Evolutionary conservation across 1,140 invertebrate genomes (phyloP).

Genomic region (Laupala kohalensis): DNA sequence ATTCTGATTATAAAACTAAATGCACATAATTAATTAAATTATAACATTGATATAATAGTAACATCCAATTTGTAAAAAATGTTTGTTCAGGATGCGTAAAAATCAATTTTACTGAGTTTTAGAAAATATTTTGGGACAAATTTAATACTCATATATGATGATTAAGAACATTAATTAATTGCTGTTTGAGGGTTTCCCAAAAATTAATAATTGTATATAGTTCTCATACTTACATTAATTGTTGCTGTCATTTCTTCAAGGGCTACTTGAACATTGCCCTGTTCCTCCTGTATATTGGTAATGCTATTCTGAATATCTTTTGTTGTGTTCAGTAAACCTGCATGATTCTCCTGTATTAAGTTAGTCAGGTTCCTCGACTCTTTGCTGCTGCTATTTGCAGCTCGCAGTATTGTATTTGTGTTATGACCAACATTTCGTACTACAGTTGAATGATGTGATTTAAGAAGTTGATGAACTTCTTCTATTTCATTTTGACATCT

Average conservation of each 20-base stretch:
- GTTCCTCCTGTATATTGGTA: not conserved
- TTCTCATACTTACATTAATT: not conserved
- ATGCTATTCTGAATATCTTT: not conserved
- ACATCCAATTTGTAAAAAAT: not conserved
- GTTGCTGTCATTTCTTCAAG: not conserved
- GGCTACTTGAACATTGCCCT: not conserved
- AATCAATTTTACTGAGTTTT: too few relatives aligned
- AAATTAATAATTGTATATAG: too few relatives aligned
- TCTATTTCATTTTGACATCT: slow-evolving; percentile 6
- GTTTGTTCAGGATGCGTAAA: not conserved
- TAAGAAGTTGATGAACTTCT: slow-evolving; percentile 26
- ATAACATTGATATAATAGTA: too few relatives aligned
- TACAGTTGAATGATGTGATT: slow-evolving; percentile 20
- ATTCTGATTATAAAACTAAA: too few relatives aligned
- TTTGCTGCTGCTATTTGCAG: slow-evolving; percentile 16
- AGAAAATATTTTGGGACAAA: too few relatives aligned
- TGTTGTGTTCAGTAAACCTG: not conserved
- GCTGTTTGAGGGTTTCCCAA: too few relatives aligned
- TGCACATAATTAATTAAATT: too few relatives aligned
- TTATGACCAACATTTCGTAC: slow-evolving; percentile 16
- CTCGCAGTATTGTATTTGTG: slow-evolving; percentile 16
- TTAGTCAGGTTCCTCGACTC: slow-evolving; percentile 13
- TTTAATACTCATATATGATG: too few relatives aligned
- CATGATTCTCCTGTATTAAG: not conserved
- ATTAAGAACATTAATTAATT: too few relatives aligned